These are phyloP conservation scores for Drosophila nr. perissopoda DNA, from an alignment of 2,888 invertebrate species.

Conservation along the genomic window DNA sequence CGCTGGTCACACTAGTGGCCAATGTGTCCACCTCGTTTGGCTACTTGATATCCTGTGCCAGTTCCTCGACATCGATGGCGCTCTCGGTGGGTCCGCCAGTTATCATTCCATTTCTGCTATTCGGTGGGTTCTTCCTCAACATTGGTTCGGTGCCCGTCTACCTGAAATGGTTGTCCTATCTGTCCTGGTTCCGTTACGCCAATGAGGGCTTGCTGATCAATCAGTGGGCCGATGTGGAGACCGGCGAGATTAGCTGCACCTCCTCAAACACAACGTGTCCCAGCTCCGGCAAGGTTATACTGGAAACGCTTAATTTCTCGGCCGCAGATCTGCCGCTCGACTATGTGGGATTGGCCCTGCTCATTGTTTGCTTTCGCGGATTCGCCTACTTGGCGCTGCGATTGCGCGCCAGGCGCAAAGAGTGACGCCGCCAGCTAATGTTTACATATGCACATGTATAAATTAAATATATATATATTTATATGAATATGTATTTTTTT, in stretches of 20 bases:
- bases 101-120: slow-evolving; percentile 96
- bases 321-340: slow-evolving; percentile 90
- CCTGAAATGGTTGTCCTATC: slow-evolving; percentile 93
- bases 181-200: slow-evolving; percentile 97
- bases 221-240: slow-evolving; percentile 93
- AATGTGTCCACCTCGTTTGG: slow-evolving; percentile 96
- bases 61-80: slow-evolving; percentile 94
- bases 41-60: slow-evolving; percentile 95
- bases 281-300: slow-evolving; percentile 90
- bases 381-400: slow-evolving; percentile 92
- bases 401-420: slow-evolving; percentile 88
- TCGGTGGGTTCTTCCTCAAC: slow-evolving; percentile 98
- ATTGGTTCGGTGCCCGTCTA: slow-evolving; percentile 94
- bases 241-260: slow-evolving; percentile 90
- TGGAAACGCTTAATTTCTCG: slow-evolving; percentile 91
- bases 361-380: slow-evolving; percentile 91
- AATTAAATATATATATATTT: slow-evolving; percentile 15
- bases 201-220: slow-evolving; percentile 95
- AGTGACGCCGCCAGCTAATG: slow-evolving; percentile 77
- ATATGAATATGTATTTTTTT: slow-evolving; percentile 29
- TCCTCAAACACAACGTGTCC: slow-evolving; percentile 91
- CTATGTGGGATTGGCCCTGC: slow-evolving; percentile 88
- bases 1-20: slow-evolving; percentile 92
- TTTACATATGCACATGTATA: slow-evolving; percentile 14
- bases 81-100: slow-evolving; percentile 95